Percentiles rank a stretch among this genome's conserved stretches.
Evolutionary conservation across 1,140 invertebrate species (phyloP).

Genomic region (Diorhabda carinulata): DNA sequence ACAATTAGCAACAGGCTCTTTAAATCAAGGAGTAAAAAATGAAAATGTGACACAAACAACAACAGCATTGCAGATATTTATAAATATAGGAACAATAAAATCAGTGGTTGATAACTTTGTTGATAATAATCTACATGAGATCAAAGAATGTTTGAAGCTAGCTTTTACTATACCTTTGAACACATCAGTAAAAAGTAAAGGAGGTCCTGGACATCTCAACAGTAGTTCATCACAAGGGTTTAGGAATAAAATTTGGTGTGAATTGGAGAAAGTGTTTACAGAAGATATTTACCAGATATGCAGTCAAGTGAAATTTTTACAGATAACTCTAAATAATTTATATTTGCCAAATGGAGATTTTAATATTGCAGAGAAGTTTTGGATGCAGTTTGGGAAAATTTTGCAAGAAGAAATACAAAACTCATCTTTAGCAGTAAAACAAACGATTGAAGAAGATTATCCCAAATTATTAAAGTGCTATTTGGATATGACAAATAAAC

Average conservation of each 20-base stretch:
- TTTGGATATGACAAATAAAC: slow-evolving; percentile 52
- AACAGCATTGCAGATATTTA: slow-evolving; percentile 57
- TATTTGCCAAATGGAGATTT: slow-evolving; percentile 52
- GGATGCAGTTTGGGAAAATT: slow-evolving; percentile 49
- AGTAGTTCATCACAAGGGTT: slow-evolving; percentile 69
- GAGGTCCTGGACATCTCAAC: slow-evolving; percentile 65
- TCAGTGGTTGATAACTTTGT: slow-evolving; percentile 56
- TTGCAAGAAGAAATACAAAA: slow-evolving; percentile 54
- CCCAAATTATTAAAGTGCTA: slow-evolving; percentile 73
- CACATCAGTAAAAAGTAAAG: slow-evolving; percentile 40
- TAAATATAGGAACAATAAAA: slow-evolving; percentile 62
- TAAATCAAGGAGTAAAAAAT: slow-evolving; percentile 62
- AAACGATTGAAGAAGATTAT: slow-evolving; percentile 84
- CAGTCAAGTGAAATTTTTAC: slow-evolving; percentile 58
- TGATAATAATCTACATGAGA: slow-evolving; percentile 52
- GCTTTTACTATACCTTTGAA: slow-evolving; percentile 54
- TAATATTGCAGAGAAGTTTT: slow-evolving; percentile 53
- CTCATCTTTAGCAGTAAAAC: slow-evolving; percentile 69
- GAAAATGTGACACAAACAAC: slow-evolving; percentile 66
- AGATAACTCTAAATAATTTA: slow-evolving; percentile 53
- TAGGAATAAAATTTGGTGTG: slow-evolving; percentile 70
- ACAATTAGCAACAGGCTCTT: slow-evolving; percentile 61
- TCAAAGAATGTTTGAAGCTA: slow-evolving; percentile 56
- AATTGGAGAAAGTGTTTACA: slow-evolving; percentile 73
- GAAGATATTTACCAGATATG: slow-evolving; percentile 65